phyloP scores from a whole-genome alignment of 2,797 vertebrate genomes.

The Phataginus tricuspis region DNA sequence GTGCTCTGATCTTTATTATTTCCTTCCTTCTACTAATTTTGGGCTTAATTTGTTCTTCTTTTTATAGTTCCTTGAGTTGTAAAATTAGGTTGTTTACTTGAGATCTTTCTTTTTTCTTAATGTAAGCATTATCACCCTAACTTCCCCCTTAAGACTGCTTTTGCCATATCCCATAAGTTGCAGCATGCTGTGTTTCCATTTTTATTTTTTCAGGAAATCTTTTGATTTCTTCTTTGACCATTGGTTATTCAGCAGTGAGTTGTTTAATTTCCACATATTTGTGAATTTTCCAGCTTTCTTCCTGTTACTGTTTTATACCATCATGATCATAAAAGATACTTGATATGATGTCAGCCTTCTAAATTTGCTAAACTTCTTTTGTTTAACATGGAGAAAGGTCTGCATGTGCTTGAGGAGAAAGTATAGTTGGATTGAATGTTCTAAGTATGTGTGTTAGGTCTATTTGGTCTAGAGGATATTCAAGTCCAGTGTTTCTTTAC shows the following conservation, averaged over 20 bases:
- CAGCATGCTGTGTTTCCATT: background rate
- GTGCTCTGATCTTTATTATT: background rate
- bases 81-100: background rate
- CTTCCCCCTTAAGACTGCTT: background rate
- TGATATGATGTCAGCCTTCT: background rate
- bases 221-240: background rate
- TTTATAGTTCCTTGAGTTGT: background rate
- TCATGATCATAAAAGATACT: background rate
- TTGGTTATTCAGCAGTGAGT: background rate
- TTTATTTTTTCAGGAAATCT: background rate
- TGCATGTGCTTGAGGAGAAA: background rate
- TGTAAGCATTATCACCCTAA: background rate
- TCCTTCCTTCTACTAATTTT: background rate
- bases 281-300: background rate
- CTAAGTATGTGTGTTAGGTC: background rate
- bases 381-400: background rate
- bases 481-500: background rate
- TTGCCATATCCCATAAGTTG: background rate
- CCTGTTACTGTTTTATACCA: background rate
- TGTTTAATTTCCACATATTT: background rate
- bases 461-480: background rate
- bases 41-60: background rate
- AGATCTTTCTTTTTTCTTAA: background rate
- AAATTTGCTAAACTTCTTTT: background rate
- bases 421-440: background rate